Evolutionary conservation across 2,113 vertebrate species (phyloP).

Genomic region (Pseudolaguvia tuberculata): DNA sequence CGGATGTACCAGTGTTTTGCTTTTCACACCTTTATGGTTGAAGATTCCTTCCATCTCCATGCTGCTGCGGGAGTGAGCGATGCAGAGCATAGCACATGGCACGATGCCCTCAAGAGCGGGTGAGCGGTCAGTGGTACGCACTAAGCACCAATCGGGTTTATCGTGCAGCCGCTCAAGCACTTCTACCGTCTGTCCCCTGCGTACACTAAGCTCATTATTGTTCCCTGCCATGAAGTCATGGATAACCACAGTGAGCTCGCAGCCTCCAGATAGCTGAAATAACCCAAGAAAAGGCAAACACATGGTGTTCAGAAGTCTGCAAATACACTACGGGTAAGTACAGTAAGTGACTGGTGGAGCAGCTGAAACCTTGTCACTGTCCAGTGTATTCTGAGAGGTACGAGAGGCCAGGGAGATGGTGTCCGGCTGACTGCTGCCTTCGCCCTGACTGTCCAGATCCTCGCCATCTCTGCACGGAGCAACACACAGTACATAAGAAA

Average conservation of each 20-base stretch:
- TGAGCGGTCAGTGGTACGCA: constrained; percentile 91
- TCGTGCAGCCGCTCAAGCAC: constrained; percentile 93
- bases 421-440: constrained; percentile 96
- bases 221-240: constrained; percentile 95
- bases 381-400: constrained; percentile 96
- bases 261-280: constrained; percentile 90
- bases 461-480: constrained; percentile 83
- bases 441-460: constrained; percentile 96
- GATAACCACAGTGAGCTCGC: constrained; percentile 95
- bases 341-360: not conserved
- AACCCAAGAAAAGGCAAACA: not conserved
- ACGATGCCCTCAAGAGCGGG: constrained; percentile 90
- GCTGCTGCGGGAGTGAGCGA: constrained; percentile 93
- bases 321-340: not conserved
- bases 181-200: constrained; percentile 93
- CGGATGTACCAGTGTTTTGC: not conserved
- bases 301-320: not conserved
- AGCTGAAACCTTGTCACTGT: constrained; percentile 90
- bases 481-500: constrained; percentile 19
- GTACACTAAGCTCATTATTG: constrained; percentile 91
- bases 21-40: constrained; percentile 90
- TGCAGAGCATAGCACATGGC: constrained; percentile 92
- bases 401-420: constrained; percentile 97
- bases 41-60: constrained; percentile 99
- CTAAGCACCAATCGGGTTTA: constrained; percentile 94